phyloP scores from a whole-genome alignment of 2,797 vertebrate species.

The Gymnoscopelus braueri region DNA sequence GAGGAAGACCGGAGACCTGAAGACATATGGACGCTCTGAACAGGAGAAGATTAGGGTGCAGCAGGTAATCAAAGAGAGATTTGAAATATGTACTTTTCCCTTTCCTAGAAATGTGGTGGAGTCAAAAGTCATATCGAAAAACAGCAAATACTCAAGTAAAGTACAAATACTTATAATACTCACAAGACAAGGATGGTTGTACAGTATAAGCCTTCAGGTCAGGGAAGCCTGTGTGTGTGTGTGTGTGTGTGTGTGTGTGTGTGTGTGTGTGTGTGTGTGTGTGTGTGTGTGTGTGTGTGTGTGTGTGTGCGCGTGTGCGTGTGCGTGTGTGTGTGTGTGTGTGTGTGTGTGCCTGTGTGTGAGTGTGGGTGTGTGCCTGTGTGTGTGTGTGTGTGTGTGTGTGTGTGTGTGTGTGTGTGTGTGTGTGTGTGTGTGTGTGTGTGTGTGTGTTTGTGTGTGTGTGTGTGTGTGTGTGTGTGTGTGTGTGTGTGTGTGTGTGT shows the following conservation, averaged over 20 bases:
- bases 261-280: conserved; percentile 15
- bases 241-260: neutral
- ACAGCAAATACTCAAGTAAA: too few relatives aligned
- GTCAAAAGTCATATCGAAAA: too few relatives aligned
- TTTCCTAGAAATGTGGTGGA: too few relatives aligned
- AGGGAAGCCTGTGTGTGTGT: neutral
- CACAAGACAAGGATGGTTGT: too few relatives aligned
- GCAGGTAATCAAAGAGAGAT: too few relatives aligned
- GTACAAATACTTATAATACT: too few relatives aligned
- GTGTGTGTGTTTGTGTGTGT: conserved; percentile 10
- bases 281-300: conserved; percentile 9
- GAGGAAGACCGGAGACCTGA: too few relatives aligned
- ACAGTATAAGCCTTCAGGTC: neutral
- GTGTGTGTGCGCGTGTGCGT: conserved; percentile 10
- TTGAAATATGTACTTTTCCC: too few relatives aligned
- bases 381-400: conserved; percentile 7
- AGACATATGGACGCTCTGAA: too few relatives aligned
- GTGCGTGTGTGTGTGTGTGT: conserved; percentile 17
- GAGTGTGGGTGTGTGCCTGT: neutral
- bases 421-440: conserved; percentile 16
- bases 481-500: too few relatives aligned
- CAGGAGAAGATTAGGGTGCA: too few relatives aligned
- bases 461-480: neutral
- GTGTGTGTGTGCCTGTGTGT: conserved; percentile 9
- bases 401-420: conserved; percentile 10